Percentiles rank a stretch among this genome's conserved stretches.
Conservation (phyloP, 1,140 invertebrate genomes). For the Ladona fulva region DNA sequence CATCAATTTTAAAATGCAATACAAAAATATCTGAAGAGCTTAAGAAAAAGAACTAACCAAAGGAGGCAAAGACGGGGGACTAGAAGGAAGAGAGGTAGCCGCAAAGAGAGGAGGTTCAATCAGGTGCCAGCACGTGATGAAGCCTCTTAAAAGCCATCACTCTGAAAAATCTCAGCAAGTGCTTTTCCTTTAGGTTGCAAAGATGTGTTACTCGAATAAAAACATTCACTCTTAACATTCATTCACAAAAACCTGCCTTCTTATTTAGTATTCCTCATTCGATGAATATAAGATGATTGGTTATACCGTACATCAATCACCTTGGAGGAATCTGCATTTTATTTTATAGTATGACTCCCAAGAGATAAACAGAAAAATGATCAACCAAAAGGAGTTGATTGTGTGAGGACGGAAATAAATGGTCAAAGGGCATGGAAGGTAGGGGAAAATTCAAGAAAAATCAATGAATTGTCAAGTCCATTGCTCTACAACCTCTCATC, state of each 20-base stretch:
- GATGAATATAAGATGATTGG: not conserved
- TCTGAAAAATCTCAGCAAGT: not conserved
- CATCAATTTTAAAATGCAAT: not conserved
- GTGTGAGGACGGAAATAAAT: not conserved
- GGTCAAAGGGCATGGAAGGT: not conserved
- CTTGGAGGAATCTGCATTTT: not conserved
- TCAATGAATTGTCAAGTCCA: not conserved
- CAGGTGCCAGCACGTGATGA: slow-evolving; percentile 6
- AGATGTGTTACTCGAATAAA: not conserved
- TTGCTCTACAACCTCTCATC: not conserved
- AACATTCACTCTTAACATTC: not conserved
- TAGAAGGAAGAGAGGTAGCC: not conserved
- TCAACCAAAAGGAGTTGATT: not conserved
- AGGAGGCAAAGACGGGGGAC: not conserved
- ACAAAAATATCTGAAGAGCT: not conserved
- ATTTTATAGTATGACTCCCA: not conserved
- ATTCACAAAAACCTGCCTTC: slow-evolving; percentile 2
- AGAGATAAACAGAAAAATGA: not conserved
- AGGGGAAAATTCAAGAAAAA: not conserved
- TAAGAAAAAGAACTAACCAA: not conserved
- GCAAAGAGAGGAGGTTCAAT: not conserved
- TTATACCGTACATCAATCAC: not conserved
- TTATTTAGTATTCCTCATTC: not conserved
- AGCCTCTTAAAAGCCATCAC: not conserved
- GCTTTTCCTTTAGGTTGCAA: not conserved